A percentile compares a stretch with the other conserved stretches of the same genome.
Evolutionary conservation across 2,113 vertebrate genomes (phyloP).

Genomic region (Nothocercus julius): DNA sequence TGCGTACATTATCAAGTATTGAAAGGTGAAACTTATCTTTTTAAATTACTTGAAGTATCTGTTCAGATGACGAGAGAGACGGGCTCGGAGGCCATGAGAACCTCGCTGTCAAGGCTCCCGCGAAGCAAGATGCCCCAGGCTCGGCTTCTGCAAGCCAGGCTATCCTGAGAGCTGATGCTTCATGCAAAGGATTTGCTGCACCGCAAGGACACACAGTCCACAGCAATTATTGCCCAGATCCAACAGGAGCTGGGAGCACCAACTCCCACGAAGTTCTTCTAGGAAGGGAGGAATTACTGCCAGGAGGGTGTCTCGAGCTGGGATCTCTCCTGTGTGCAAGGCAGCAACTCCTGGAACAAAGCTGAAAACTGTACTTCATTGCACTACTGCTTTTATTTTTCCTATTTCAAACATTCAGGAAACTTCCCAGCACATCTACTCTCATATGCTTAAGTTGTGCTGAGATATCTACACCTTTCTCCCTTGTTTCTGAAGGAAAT

Average conservation of each 20-base stretch:
- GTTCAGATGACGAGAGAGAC: not conserved
- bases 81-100: not conserved
- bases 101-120: not conserved
- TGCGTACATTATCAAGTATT: not conserved
- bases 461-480: not conserved
- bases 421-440: not conserved
- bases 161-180: not conserved
- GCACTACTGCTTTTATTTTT: not conserved
- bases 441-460: not conserved
- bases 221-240: not conserved
- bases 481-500: not conserved
- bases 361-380: not conserved
- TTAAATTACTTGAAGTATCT: conserved; percentile 4
- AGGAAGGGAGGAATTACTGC: not conserved
- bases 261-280: not conserved
- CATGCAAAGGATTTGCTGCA: not conserved
- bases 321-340: not conserved
- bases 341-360: not conserved
- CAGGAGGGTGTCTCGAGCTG: not conserved
- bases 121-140: not conserved
- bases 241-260: not conserved
- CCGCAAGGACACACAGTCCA: not conserved
- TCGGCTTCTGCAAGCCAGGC: not conserved
- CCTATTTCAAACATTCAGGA: not conserved
- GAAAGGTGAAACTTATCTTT: not conserved